These are phyloP conservation scores for Thysanoteuthis rhombus DNA, from an alignment of 2,888 invertebrate genomes.

Conservation along the genomic window DNA sequence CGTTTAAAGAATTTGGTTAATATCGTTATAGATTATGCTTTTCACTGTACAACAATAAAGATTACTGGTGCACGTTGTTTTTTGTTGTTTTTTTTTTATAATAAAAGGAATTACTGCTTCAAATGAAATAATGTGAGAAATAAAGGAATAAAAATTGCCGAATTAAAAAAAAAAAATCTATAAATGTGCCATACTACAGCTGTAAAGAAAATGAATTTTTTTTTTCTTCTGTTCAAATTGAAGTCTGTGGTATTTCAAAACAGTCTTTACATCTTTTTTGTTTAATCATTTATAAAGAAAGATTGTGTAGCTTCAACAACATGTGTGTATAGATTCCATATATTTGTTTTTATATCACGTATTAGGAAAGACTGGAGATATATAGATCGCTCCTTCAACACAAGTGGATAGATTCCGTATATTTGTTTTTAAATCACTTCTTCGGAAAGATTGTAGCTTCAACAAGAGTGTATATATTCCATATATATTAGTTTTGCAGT, in stretches of 20 bases:
- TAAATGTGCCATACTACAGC: background rate
- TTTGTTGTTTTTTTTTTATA: background rate
- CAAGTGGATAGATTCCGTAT: no score
- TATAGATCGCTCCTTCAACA: no score
- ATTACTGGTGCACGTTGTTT: no score
- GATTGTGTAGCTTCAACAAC: background rate
- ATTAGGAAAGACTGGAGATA: no score
- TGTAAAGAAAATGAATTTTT: no score
- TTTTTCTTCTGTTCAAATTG: no score
- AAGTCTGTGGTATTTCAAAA: background rate
- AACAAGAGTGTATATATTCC: no score
- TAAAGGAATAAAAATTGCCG: background rate
- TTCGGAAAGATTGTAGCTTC: no score
- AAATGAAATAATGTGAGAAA: background rate
- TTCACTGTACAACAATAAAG: background rate
- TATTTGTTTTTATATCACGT: no score
- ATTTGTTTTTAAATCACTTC: no score
- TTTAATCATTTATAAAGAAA: background rate
- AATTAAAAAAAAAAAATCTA: background rate
- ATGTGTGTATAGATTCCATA: background rate
- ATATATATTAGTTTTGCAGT: no score
- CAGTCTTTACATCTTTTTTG: background rate
- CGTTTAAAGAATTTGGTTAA: background rate
- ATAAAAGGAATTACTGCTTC: background rate
- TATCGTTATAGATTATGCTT: background rate